Conservation (phyloP, 53 echinoderm and acorn worm species). For the Zoroaster sp. region DNA sequence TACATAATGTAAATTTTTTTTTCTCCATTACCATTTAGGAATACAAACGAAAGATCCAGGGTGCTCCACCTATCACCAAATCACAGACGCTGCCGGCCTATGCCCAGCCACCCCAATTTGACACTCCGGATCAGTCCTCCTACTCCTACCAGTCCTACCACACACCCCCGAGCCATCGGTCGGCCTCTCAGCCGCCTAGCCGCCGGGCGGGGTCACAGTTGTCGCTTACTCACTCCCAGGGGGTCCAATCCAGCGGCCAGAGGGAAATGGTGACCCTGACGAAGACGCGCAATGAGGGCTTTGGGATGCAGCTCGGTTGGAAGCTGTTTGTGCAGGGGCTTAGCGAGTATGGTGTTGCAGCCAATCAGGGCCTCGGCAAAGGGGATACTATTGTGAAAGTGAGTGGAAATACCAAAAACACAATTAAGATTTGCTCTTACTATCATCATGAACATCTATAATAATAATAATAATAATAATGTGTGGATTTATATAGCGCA, state of each 20-base stretch:
- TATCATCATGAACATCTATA: too few species aligned
- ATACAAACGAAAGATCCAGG: constrained; percentile 8
- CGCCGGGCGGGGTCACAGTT: constrained; percentile 20
- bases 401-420: constrained; percentile 3
- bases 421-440: too few species aligned
- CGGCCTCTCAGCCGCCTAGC: background rate
- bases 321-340: constrained; percentile 85
- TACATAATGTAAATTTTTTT: too few species aligned
- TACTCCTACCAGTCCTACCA: background rate
- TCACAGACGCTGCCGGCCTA: constrained; percentile 18
- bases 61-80: background rate
- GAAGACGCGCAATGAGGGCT: constrained; percentile 85
- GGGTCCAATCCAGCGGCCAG: background rate
- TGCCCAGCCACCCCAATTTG: background rate
- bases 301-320: constrained; percentile 87
- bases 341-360: constrained; percentile 77
- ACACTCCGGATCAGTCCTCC: background rate
- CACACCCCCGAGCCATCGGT: background rate
- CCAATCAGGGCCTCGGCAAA: constrained; percentile 69
- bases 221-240: constrained; percentile 20
- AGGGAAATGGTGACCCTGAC: constrained; percentile 45
- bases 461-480: too few species aligned
- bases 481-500: too few species aligned
- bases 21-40: constrained; percentile 2
- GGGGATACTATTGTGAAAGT: constrained; percentile 86